Conservation (phyloP, 2,113 vertebrate genomes). For the Heptranchias perlo region DNA sequence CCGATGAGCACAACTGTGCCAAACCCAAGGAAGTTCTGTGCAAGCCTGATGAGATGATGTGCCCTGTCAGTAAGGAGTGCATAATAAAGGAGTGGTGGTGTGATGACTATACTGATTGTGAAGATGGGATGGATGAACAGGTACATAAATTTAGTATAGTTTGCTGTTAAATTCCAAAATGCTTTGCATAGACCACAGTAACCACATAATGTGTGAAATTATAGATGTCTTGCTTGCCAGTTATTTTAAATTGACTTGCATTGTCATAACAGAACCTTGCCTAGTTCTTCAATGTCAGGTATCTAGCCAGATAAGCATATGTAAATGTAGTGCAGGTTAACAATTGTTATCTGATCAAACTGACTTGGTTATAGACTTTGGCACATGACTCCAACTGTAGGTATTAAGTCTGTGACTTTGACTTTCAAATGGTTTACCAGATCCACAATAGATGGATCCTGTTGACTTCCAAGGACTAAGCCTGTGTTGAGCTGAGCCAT, state of each 20-base stretch:
- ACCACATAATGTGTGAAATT: not conserved
- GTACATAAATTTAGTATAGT: constrained; percentile 51
- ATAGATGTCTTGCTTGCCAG: not conserved
- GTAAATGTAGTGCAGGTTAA: not conserved
- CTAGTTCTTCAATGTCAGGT: too few relatives aligned
- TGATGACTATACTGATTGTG: constrained; percentile 72
- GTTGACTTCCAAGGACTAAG: too few relatives aligned
- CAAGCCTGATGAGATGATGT: constrained; percentile 50
- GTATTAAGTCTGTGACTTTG: too few relatives aligned
- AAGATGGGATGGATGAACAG: constrained; percentile 75
- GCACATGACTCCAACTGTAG: too few relatives aligned
- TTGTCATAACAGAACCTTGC: not conserved
- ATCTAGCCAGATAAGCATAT: not conserved
- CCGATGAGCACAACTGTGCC: constrained; percentile 68
- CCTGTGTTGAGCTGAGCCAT: not conserved
- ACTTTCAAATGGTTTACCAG: too few relatives aligned
- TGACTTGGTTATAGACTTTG: too few relatives aligned
- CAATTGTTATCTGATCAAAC: too few relatives aligned
- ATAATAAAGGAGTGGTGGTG: constrained; percentile 74
- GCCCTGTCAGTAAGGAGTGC: constrained; percentile 66
- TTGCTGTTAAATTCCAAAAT: not conserved
- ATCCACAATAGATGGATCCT: too few relatives aligned
- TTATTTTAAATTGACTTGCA: too few relatives aligned
- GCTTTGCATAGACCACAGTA: too few relatives aligned
- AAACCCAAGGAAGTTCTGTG: constrained; percentile 55